Conservation (phyloP, 2,797 vertebrate genomes). For the Xenops minutus region DNA sequence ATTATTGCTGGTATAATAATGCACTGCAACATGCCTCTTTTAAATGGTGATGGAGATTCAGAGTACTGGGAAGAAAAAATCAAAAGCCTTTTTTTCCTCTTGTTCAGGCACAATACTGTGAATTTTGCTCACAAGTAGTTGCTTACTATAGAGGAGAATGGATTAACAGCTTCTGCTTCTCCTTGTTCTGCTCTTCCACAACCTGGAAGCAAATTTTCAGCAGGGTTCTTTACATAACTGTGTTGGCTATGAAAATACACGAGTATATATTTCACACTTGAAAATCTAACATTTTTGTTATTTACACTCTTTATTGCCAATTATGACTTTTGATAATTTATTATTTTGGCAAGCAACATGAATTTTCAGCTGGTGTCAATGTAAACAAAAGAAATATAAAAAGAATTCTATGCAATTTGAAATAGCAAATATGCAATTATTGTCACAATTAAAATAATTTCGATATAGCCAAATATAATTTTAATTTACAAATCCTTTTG, state of each 20-base stretch:
- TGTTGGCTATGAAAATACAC: background rate
- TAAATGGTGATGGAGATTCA: background rate
- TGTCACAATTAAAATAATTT: background rate
- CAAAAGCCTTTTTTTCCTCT: background rate
- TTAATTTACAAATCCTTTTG: background rate
- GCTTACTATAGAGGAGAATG: accelerated
- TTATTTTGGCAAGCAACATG: background rate
- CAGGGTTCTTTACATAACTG: background rate
- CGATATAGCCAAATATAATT: accelerated
- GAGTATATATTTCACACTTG: background rate
- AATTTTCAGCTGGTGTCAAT: background rate
- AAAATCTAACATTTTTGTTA: background rate
- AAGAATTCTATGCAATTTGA: background rate
- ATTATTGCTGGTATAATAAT: background rate
- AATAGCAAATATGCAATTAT: background rate
- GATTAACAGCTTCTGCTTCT: background rate
- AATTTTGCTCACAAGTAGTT: background rate
- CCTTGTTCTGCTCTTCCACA: background rate
- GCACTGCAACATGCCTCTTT: background rate
- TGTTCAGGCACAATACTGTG: background rate
- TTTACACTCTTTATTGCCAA: background rate
- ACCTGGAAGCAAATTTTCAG: background rate
- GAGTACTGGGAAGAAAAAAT: background rate
- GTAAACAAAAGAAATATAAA: background rate
- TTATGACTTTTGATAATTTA: background rate